phyloP scores from a whole-genome alignment of 2,797 vertebrate species.

The Sandelia bainsii region DNA sequence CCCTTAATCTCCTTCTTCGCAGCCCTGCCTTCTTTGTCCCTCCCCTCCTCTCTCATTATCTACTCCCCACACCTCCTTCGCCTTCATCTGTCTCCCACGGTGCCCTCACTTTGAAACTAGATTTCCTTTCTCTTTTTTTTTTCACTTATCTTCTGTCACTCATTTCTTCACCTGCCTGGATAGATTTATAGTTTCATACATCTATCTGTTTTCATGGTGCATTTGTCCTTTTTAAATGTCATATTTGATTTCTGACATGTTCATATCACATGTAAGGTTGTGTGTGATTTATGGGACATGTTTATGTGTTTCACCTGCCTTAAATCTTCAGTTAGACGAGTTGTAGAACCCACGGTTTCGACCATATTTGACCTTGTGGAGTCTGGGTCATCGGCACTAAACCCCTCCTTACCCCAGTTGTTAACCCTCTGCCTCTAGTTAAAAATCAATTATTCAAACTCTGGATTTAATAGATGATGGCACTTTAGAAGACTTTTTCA shows the following conservation, averaged over 20 bases:
- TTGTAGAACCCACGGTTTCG: not conserved
- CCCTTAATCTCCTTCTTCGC: slow-evolving; percentile 67
- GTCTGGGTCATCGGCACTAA: not conserved
- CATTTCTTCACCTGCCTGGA: slow-evolving; percentile 36
- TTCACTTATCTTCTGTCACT: slow-evolving; percentile 55
- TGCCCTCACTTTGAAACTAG: slow-evolving; percentile 67
- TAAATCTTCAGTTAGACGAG: slow-evolving; percentile 1
- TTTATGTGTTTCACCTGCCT: not conserved
- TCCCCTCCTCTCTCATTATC: slow-evolving; percentile 65
- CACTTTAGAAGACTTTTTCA: not conserved
- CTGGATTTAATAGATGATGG: not conserved
- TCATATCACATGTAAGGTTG: slow-evolving; percentile 6
- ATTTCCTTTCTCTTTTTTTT: slow-evolving; percentile 29
- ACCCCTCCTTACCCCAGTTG: not conserved
- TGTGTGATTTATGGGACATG: not conserved
- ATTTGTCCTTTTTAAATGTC: slow-evolving; percentile 57
- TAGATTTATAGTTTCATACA: slow-evolving; percentile 56
- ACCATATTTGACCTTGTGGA: slow-evolving; percentile 19
- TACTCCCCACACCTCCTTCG: slow-evolving; percentile 61
- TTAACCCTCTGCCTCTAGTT: not conserved
- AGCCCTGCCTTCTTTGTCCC: slow-evolving; percentile 54
- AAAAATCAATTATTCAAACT: slow-evolving; percentile 1
- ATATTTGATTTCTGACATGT: slow-evolving; percentile 36
- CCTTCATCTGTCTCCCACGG: slow-evolving; percentile 62
- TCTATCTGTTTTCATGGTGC: slow-evolving; percentile 42